phyloP scores from a whole-genome alignment of 2,888 invertebrate genomes.

The Sympetrum striolatum region DNA sequence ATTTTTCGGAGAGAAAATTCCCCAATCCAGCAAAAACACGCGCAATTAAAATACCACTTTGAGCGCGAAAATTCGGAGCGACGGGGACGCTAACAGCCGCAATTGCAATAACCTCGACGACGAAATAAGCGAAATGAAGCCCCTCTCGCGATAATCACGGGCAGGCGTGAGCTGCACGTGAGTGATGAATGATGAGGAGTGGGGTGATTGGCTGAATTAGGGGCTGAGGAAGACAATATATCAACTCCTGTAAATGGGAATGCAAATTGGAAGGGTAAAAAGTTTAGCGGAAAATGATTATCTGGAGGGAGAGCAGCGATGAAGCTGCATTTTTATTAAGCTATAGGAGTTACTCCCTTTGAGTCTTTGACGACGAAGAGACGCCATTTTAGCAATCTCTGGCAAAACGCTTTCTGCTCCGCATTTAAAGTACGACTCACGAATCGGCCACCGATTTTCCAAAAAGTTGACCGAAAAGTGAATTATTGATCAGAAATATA shows the following conservation, averaged over 20 bases:
- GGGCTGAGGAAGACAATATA: neutral
- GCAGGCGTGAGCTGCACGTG: slow-evolving; percentile 8
- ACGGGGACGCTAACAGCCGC: slow-evolving; percentile 16
- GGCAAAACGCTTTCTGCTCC: too few relatives aligned
- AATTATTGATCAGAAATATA: too few relatives aligned
- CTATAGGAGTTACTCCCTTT: too few relatives aligned
- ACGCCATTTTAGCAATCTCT: too few relatives aligned
- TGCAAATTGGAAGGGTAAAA: neutral
- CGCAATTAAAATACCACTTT: slow-evolving; percentile 38
- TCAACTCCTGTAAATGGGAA: neutral
- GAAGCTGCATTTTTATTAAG: neutral
- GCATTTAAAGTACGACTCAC: too few relatives aligned
- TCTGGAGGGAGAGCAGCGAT: neutral
- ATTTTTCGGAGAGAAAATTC: slow-evolving; percentile 29
- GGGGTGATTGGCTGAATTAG: neutral
- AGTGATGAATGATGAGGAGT: slow-evolving; percentile 18
- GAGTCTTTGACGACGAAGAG: too few relatives aligned
- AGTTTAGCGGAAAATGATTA: neutral
- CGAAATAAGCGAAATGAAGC: slow-evolving; percentile 41
- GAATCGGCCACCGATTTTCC: too few relatives aligned
- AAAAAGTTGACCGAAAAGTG: too few relatives aligned
- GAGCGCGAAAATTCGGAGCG: slow-evolving; percentile 27
- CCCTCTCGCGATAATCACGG: slow-evolving; percentile 29
- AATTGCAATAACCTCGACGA: slow-evolving; percentile 23
- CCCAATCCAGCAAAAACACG: slow-evolving; percentile 37